These are phyloP conservation scores for Spheniscus mendiculus DNA, from an alignment of 2,113 vertebrate genomes.

Conservation along the genomic window DNA sequence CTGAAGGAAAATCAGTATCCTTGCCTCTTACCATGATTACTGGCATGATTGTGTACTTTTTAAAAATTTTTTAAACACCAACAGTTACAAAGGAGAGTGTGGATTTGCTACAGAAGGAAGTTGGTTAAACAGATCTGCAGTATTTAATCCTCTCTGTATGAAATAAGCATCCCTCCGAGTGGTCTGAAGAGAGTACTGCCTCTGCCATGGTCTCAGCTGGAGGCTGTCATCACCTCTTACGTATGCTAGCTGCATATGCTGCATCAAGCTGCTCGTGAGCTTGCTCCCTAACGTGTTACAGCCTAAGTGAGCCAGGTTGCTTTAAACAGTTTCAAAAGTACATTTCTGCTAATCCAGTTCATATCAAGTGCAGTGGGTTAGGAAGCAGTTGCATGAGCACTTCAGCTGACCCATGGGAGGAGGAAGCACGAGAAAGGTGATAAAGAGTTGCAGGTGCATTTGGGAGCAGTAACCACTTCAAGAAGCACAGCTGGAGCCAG, in stretches of 20 bases:
- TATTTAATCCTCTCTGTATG: background rate
- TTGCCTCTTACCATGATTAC: background rate
- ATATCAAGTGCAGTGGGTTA: fast-evolving
- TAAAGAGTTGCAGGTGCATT: slow-evolving; percentile 1
- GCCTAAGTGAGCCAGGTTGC: background rate
- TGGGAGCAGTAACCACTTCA: background rate
- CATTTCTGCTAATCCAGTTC: background rate
- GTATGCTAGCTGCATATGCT: fast-evolving
- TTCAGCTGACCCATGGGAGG: background rate
- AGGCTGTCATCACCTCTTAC: background rate
- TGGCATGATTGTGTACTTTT: background rate
- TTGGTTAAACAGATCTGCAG: background rate
- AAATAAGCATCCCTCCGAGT: too few relatives aligned
- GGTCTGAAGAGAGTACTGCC: background rate
- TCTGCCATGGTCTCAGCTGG: background rate
- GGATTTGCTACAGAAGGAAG: background rate
- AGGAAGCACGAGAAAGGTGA: background rate
- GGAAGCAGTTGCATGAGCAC: background rate
- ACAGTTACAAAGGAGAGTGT: background rate
- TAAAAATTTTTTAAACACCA: background rate
- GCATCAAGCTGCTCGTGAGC: background rate
- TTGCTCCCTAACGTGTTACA: background rate
- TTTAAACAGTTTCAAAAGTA: background rate
- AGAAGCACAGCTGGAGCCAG: background rate
- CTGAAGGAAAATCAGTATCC: background rate